These are phyloP conservation scores for Sphenopsis melanotis DNA, from an alignment of 2,797 vertebrate genomes.

Conservation along the genomic window DNA sequence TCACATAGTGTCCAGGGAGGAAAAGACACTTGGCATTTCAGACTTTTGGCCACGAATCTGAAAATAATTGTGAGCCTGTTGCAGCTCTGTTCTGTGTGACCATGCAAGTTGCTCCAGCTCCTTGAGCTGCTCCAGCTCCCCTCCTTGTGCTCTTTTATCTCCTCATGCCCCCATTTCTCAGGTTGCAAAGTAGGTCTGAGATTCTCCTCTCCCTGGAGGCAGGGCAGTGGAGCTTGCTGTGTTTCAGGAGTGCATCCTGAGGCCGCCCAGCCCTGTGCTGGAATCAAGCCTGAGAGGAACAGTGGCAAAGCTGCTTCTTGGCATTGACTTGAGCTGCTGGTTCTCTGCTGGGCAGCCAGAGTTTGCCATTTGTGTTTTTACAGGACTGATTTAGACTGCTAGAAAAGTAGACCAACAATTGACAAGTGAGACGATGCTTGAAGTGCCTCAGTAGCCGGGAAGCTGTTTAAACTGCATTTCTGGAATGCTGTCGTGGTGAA, in stretches of 20 bases:
- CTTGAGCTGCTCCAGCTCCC: no score
- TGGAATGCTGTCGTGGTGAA: accelerated
- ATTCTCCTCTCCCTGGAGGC: not conserved
- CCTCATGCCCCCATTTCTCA: not conserved
- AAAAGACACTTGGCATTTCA: not conserved
- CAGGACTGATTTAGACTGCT: not conserved
- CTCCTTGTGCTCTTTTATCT: not conserved
- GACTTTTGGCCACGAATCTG: not conserved
- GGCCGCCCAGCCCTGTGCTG: not conserved
- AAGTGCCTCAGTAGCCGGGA: not conserved
- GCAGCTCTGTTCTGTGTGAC: not conserved
- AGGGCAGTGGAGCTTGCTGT: not conserved
- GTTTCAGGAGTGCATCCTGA: accelerated
- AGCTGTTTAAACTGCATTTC: not conserved
- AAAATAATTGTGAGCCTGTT: not conserved
- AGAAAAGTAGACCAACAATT: not conserved
- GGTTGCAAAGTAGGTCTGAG: not conserved
- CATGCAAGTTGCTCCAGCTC: not conserved
- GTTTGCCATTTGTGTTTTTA: not conserved
- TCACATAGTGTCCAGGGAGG: not conserved
- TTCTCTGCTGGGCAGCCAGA: not conserved
- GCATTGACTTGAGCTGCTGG: not conserved
- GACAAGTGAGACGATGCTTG: accelerated
- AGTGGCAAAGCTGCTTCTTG: not conserved
- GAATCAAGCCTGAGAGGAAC: not conserved